Base-by-base conservation (phyloP, 35 echinoderm and acorn worm genomes). In the Amphiura filiformis region DNA sequence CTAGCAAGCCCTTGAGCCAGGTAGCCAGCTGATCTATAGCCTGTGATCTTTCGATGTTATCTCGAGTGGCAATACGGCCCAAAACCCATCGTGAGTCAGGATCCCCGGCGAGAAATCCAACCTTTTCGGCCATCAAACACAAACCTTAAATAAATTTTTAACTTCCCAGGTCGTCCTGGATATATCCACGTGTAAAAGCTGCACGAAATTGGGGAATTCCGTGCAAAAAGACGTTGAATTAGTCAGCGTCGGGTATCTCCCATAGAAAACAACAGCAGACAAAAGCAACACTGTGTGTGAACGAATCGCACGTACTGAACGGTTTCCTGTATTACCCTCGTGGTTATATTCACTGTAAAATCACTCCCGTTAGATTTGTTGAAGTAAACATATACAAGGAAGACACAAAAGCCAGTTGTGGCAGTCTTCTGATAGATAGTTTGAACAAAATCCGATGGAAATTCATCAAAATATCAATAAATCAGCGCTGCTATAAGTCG, bases 1-100 rank as follows among this genome's bases (percentile, higher is more conserved):
- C 83, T 30, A 85, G 34, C 32, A 85, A 37, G 83, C 56, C 40
- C 26, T 85, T 61, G 31, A 85, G 44, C 47, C 83, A 85, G 34
- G 47, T 14, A 12, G 31, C 32, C 32, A 85, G 81, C 64, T 85
- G 83, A 65, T 85, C 83, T 1, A 85, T 23, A 36, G 56, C 64
- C 47, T 85, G 56, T 56, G 64, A 61, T 32, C 83, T 56, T 32
- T 36, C 56, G 83, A 31, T 61, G 13, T 40, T 70, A 37, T 85
- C 83, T 65, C 83, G 44, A 37, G 83, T 85, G 23, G 56, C 41
- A 23, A 85, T 56, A 15, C 34, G 31, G 31, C 64, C 47, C 33
- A 85, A 61, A 34, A 85, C 35, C 83, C 44, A 61, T 33, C 83
- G 47, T 36, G 83, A 56, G 15, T 85, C 61, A 70, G 61, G 61